Percentiles rank a stretch among this genome's conserved stretches.
These are phyloP conservation scores for Ruditapes philippinarum DNA, from an alignment of 1,140 invertebrate genomes.

Conservation along the genomic window DNA sequence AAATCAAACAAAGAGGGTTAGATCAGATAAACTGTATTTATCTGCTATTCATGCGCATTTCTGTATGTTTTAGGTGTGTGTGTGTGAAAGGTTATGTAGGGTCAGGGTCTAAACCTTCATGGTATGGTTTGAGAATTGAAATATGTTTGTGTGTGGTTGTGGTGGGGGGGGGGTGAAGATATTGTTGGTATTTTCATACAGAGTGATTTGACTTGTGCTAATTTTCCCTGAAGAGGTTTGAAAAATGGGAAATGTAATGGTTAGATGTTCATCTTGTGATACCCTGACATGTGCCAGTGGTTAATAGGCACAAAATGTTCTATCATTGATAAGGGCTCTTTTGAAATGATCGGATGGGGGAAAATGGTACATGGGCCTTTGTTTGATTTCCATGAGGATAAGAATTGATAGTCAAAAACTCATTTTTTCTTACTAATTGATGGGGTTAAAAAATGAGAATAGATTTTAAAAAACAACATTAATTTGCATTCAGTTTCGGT, in stretches of 20 bases:
- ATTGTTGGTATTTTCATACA: background rate
- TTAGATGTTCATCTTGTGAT: background rate
- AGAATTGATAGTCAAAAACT: background rate
- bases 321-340: constrained; percentile 20
- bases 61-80: background rate
- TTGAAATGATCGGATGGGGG: constrained; percentile 12
- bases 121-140: background rate
- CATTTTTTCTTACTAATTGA: background rate
- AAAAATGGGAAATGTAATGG: constrained; percentile 31
- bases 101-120: background rate
- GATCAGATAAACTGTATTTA: constrained; percentile 30
- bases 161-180: too few relatives aligned
- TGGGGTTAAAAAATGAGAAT: background rate
- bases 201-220: background rate
- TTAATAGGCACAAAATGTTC: constrained; percentile 37
- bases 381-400: constrained; percentile 26
- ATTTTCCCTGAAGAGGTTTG: background rate
- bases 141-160: too few relatives aligned
- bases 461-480: background rate
- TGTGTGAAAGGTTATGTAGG: constrained; percentile 19
- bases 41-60: background rate
- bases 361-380: constrained; percentile 21
- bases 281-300: background rate
- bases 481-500: constrained; percentile 6
- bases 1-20: constrained; percentile 29